Evolutionary conservation across 2,113 vertebrate species (phyloP).

Genomic region (Sula dactylatra): DNA sequence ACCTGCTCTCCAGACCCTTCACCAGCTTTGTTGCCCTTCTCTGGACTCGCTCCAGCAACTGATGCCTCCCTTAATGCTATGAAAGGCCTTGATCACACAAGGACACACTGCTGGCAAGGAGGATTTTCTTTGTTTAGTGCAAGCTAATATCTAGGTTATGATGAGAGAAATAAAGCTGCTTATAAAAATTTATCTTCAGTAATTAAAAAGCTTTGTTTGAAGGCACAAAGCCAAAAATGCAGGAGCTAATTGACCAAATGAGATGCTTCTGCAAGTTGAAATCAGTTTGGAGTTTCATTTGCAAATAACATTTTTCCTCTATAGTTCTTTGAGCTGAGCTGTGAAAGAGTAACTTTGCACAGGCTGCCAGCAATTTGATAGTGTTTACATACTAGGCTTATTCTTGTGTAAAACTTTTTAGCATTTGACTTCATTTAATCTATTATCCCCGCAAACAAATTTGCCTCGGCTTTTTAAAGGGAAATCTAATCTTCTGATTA

Average conservation of each 20-base stretch:
- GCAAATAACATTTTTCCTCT: background rate
- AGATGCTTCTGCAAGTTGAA: background rate
- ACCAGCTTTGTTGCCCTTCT: no score
- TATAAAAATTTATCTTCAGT: slow-evolving; percentile 4
- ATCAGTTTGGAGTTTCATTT: background rate
- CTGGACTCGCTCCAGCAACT: no score
- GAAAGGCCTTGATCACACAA: background rate
- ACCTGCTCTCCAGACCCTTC: no score
- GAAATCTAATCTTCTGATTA: background rate
- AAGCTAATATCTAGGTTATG: background rate
- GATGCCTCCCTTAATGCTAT: background rate
- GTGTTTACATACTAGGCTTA: background rate
- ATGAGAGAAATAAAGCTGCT: background rate
- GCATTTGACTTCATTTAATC: background rate
- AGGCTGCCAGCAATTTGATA: background rate
- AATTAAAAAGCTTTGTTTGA: slow-evolving; percentile 11
- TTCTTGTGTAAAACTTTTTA: background rate
- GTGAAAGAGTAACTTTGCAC: background rate
- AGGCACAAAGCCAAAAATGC: slow-evolving; percentile 2
- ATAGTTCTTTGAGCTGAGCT: background rate
- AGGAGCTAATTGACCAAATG: slow-evolving; percentile 4
- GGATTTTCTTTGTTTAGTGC: background rate
- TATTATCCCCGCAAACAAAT: background rate
- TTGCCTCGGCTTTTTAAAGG: background rate
- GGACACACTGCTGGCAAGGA: background rate